A percentile compares a stretch with the other conserved stretches of the same genome.
Evolutionary conservation across 2,113 vertebrate genomes (phyloP).

Genomic region (Micronisus gabar): DNA sequence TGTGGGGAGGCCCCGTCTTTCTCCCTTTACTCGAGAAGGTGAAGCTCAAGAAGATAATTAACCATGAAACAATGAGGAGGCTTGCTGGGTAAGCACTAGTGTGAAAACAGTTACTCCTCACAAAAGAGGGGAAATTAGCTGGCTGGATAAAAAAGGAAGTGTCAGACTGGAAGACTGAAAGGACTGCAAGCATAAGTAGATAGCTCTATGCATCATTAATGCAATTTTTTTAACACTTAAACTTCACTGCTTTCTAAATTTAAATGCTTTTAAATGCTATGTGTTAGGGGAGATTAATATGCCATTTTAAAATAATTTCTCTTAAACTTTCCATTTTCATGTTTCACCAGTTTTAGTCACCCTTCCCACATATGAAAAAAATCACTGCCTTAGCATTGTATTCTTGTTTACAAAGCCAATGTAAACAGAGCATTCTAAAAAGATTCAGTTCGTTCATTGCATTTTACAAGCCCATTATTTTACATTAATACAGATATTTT

Average conservation of each 20-base stretch:
- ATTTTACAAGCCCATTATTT: conserved; percentile 71
- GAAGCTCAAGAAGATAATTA: conserved; percentile 81
- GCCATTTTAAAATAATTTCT: conserved; percentile 65
- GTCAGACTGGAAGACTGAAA: conserved; percentile 80
- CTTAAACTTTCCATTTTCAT: conserved; percentile 66
- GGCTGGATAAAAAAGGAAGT: conserved; percentile 80
- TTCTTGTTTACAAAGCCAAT: conserved; percentile 61
- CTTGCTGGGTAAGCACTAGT: conserved; percentile 80
- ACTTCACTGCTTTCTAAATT: conserved; percentile 73
- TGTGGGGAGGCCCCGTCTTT: conserved; percentile 56
- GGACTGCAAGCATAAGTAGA: conserved; percentile 74
- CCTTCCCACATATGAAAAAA: conserved; percentile 34
- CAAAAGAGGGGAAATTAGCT: conserved; percentile 84
- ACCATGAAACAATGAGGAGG: conserved; percentile 79
- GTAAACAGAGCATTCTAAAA: conserved; percentile 33
- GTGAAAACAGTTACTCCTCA: conserved; percentile 83
- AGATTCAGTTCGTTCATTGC: conserved; percentile 55
- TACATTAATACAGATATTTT: conserved; percentile 68
- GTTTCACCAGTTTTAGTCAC: conserved; percentile 48
- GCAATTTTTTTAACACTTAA: conserved; percentile 78
- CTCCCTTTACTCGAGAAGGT: conserved; percentile 68
- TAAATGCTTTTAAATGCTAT: conserved; percentile 69
- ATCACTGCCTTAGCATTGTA: conserved; percentile 3
- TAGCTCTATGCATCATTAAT: conserved; percentile 77
- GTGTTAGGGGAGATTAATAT: conserved; percentile 68